Conservation (phyloP, 1,140 invertebrate species). For the Drosophila teissieri region DNA sequence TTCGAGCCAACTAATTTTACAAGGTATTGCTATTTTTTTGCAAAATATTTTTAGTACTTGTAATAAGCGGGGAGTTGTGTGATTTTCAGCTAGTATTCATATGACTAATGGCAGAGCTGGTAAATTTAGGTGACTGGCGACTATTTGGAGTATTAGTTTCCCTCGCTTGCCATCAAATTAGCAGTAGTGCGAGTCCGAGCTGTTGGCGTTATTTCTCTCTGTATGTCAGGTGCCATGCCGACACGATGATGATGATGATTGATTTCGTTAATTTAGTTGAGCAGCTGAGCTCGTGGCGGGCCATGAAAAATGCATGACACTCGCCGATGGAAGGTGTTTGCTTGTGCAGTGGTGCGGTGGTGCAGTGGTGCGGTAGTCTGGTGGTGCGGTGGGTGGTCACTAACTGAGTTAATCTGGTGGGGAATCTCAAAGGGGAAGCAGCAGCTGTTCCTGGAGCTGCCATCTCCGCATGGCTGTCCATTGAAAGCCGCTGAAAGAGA, state of each 20-base stretch:
- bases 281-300: conserved; percentile 41
- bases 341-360: background rate
- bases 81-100: background rate
- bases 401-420: conserved; percentile 35
- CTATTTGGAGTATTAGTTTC: background rate
- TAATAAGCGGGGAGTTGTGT: too few species aligned
- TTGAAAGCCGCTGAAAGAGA: background rate
- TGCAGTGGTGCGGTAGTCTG: background rate
- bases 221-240: conserved; percentile 20
- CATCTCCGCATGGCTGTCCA: background rate
- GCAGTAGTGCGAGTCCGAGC: background rate
- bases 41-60: too few species aligned
- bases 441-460: background rate
- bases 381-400: conserved; percentile 4
- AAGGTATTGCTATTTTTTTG: too few species aligned
- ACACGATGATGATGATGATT: conserved; percentile 55
- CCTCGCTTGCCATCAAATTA: background rate
- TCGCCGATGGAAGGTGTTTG: background rate
- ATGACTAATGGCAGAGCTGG: background rate
- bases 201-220: background rate
- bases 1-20: too few species aligned
- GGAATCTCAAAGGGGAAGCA: background rate
- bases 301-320: conserved; percentile 50
- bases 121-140: background rate
- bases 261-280: conserved; percentile 70